Conservation (phyloP, 2,888 invertebrate genomes). For the Cynaeus angustus region DNA sequence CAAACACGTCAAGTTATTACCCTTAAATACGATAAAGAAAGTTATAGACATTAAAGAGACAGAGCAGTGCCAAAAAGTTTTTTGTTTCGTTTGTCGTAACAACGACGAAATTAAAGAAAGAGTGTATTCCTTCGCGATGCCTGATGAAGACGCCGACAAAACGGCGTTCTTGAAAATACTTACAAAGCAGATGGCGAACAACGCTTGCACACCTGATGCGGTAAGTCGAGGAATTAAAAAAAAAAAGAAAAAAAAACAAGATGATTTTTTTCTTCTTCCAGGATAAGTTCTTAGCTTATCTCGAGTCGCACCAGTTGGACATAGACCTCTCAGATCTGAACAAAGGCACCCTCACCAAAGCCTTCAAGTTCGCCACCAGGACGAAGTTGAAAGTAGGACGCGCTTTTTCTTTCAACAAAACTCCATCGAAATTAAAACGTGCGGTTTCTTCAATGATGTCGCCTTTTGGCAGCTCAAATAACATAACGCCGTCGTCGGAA, state of each 20-base stretch:
- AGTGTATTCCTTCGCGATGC: constrained; percentile 88
- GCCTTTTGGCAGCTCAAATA: constrained; percentile 88
- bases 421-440: constrained; percentile 93
- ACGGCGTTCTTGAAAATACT: constrained; percentile 85
- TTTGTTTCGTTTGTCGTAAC: constrained; percentile 91
- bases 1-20: constrained; percentile 93
- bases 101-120: constrained; percentile 91
- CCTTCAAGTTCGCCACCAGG: constrained; percentile 90
- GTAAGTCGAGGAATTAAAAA: constrained; percentile 73
- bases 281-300: constrained; percentile 86
- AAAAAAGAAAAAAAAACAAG: too few species aligned
- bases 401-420: constrained; percentile 96
- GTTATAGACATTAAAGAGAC: constrained; percentile 93
- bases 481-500: constrained; percentile 87
- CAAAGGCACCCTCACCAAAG: constrained; percentile 92
- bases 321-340: constrained; percentile 92
- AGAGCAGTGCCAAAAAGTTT: constrained; percentile 90
- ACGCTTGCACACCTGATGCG: constrained; percentile 93
- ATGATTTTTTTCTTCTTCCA: constrained; percentile 67
- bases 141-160: constrained; percentile 86
- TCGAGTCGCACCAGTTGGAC: constrained; percentile 88
- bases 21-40: constrained; percentile 90
- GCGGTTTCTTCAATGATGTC: constrained; percentile 97
- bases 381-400: constrained; percentile 92
- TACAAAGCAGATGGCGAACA: constrained; percentile 93